These are phyloP conservation scores for Menidia menidia DNA, from an alignment of 2,797 vertebrate species.

Conservation along the genomic window DNA sequence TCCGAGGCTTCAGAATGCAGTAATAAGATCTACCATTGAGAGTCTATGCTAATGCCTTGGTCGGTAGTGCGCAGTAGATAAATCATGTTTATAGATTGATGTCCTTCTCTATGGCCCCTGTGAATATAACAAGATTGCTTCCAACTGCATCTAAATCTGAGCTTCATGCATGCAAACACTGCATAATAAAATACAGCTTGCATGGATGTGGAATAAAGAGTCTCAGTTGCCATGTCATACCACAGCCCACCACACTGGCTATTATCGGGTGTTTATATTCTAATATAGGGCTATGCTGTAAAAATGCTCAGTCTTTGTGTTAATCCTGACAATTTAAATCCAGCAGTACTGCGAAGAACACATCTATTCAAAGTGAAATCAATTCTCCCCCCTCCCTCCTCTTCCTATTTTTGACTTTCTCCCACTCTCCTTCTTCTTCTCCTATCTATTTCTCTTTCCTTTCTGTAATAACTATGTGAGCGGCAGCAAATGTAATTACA, in stretches of 20 bases:
- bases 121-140: constrained; percentile 73
- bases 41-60: constrained; percentile 66
- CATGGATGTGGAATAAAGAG: constrained; percentile 58
- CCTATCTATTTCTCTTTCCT: constrained; percentile 70
- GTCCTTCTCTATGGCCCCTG: constrained; percentile 62
- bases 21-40: constrained; percentile 62
- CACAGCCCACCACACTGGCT: constrained; percentile 35
- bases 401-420: constrained; percentile 61
- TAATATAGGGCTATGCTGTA: constrained; percentile 56
- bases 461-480: constrained; percentile 72
- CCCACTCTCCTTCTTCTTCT: constrained; percentile 51
- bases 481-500: constrained; percentile 79
- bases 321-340: constrained; percentile 68
- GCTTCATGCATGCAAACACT: constrained; percentile 62
- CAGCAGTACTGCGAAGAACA: constrained; percentile 52
- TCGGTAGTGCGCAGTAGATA: constrained; percentile 65
- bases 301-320: constrained; percentile 57
- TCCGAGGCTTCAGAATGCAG: constrained; percentile 44
- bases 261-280: constrained; percentile 70
- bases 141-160: constrained; percentile 71
- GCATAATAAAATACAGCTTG: constrained; percentile 51
- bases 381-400: constrained; percentile 40
- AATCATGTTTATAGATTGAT: constrained; percentile 75
- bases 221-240: constrained; percentile 48
- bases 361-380: constrained; percentile 70